These are phyloP conservation scores for Peromyscus aztecus DNA, from an alignment of 2,797 vertebrate species.

Conservation along the genomic window DNA sequence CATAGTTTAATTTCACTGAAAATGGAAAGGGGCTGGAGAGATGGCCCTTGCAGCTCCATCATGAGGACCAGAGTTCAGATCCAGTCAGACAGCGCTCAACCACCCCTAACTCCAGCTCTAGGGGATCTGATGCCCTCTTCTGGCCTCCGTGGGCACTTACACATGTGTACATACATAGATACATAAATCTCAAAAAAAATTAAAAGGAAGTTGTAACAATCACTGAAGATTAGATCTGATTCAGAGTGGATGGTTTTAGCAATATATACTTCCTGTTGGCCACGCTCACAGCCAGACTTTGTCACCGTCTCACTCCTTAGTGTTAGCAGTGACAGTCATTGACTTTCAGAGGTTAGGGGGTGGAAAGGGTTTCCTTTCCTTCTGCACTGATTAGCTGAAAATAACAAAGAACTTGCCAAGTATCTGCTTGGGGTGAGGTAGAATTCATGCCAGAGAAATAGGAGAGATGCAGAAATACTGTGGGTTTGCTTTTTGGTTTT, in stretches of 20 bases:
- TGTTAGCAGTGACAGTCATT: neutral
- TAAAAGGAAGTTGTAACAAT: neutral
- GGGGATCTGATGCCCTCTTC: neutral
- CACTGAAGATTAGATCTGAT: neutral
- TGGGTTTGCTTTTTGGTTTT: neutral
- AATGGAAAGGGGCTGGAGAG: no score
- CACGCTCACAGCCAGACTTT: neutral
- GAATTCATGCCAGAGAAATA: neutral
- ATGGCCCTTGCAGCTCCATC: no score
- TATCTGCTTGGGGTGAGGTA: neutral
- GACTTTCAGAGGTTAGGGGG: neutral
- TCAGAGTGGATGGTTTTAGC: neutral
- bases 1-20: no score
- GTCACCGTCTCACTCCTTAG: neutral
- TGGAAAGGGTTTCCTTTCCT: neutral
- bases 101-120: neutral
- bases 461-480: neutral
- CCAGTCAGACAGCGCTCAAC: no score
- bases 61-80: neutral
- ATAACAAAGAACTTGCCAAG: neutral
- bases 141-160: neutral
- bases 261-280: neutral
- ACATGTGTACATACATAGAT: neutral
- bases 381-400: neutral
- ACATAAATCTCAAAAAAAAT: neutral